Evolutionary conservation across 2,797 vertebrate species (phyloP), one percentile per base, ranked within the genome.

Genomic region (Hephaestus fuliginosus): DNA sequence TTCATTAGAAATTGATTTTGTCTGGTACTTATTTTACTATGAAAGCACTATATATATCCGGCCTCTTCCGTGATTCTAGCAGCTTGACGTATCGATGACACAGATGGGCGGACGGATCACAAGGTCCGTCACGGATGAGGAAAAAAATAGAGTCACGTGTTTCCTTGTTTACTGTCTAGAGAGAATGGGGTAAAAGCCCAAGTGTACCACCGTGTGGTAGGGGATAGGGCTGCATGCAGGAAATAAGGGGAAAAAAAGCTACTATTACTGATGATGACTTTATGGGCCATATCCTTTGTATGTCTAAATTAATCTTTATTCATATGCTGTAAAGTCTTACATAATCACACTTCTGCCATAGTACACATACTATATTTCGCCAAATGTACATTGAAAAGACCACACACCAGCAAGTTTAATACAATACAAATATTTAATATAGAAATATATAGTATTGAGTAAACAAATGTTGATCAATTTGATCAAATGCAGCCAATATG

Each of bases 121-220:
- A 48, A 41, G 67, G 70, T 62, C 44, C 81, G 76, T 85, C 87
- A 88, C 60, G 82, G 70, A 68, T 39, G 62, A 82, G 25, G 74
- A 56, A 84, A 64, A 78, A 67, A 80, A 68, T 3, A 5, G 0
- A 39, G 89, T 95, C 93, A 96, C 94, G 89, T 95, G 95, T 78
- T 88, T 91, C 83, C 85, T 91, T 95, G 91, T 95, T 94, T 95
- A 95, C 92, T 49, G 82, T 85, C 12, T 25, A 4, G 7, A n/a
- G 28, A 14, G n/a, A 25, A 71, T 2, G 4, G 56, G 68, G 33
- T 74, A 74, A 60, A 68, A 70, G 57, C 43, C 7, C 39, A 30
- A 63, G 30, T 5, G 33, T 14, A 7, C 56, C 72, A 61, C 74
- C 70, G 2, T 71, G 81, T 69, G 88, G 85, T 48, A 25, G 12